These are phyloP conservation scores for Heterodera carotae DNA, from an alignment of 1,140 invertebrate species.

Conservation along the genomic window DNA sequence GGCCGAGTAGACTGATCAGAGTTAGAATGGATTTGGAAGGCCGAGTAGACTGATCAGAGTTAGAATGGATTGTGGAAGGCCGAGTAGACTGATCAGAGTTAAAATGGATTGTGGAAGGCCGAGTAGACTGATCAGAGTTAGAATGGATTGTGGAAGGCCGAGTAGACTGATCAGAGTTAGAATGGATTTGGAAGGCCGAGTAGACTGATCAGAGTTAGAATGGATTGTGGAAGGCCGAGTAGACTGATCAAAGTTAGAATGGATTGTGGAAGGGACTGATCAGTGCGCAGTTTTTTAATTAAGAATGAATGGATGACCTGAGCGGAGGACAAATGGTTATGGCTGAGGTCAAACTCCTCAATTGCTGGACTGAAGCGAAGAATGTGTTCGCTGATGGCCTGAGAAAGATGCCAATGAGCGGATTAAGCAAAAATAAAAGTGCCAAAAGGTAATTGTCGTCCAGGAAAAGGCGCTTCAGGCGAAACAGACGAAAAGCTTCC, in stretches of 20 bases:
- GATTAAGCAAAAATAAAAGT: background rate
- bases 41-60: too few species aligned
- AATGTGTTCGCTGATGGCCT: slow-evolving; percentile 53
- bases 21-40: too few species aligned
- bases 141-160: too few species aligned
- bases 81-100: too few species aligned
- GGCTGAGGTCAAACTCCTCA: slow-evolving; percentile 46
- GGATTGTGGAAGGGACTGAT: background rate
- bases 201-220: background rate
- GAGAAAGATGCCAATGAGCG: slow-evolving; percentile 23
- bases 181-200: too few species aligned
- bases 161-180: too few species aligned
- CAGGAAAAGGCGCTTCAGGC: slow-evolving; percentile 38
- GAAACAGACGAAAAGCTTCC: slow-evolving; percentile 55
- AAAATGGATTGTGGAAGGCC: too few species aligned
- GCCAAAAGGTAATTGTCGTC: slow-evolving; percentile 46
- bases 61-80: too few species aligned
- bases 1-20: too few species aligned
- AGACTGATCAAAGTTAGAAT: background rate
- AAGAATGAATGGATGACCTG: slow-evolving; percentile 3
- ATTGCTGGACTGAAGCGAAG: slow-evolving; percentile 49
- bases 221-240: background rate
- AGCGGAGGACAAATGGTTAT: slow-evolving; percentile 44
- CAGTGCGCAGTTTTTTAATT: background rate
- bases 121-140: too few species aligned